Evolutionary conservation across 2,113 vertebrate genomes (phyloP).

Genomic region (Saguinus midas): DNA sequence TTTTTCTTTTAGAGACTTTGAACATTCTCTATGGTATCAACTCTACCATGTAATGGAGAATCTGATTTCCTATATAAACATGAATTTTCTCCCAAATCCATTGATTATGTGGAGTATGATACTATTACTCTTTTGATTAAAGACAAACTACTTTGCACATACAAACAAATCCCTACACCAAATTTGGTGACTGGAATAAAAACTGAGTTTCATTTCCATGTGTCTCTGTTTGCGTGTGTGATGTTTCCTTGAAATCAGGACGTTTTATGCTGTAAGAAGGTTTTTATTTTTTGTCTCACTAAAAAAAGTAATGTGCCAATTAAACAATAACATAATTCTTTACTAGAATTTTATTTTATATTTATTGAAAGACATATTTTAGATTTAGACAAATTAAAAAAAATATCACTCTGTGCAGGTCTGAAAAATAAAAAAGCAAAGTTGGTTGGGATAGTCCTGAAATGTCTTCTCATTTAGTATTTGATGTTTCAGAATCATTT

Average conservation of each 20-base stretch:
- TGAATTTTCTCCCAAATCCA: not conserved
- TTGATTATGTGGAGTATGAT: too few species aligned
- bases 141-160: not conserved
- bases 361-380: constrained; percentile 11
- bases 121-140: not conserved
- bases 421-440: not conserved
- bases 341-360: not conserved
- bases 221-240: not conserved
- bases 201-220: not conserved
- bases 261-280: not conserved
- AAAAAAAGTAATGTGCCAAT: not conserved
- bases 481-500: not conserved
- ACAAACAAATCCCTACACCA: not conserved
- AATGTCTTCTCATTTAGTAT: not conserved
- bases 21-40: not conserved
- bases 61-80: not conserved
- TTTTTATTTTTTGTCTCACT: not conserved
- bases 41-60: too few species aligned
- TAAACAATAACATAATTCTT: not conserved
- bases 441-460: not conserved
- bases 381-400: not conserved
- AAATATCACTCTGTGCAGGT: not conserved
- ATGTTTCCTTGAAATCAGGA: not conserved
- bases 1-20: not conserved
- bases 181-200: not conserved